A percentile compares a stretch with the other conserved stretches of the same genome.
phyloP scores from a whole-genome alignment of 2,888 invertebrate species.

The Sphinx pinastri region DNA sequence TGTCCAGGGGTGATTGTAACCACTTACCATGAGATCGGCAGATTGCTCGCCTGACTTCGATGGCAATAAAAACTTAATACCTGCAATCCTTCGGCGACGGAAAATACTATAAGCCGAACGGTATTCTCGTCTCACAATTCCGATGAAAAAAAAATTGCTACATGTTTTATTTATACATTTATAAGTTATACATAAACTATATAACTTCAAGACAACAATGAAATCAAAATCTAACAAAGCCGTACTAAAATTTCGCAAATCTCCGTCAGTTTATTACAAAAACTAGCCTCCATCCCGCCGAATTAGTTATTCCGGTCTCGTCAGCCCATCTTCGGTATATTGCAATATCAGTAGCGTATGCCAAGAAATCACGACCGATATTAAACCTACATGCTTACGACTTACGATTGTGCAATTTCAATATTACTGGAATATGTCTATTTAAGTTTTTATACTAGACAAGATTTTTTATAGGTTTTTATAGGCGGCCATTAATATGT shows the following conservation, averaged over 20 bases:
- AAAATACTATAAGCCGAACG: too few relatives aligned
- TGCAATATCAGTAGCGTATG: conserved; percentile 13
- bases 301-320: conserved; percentile 16
- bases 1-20: too few relatives aligned
- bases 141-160: too few relatives aligned
- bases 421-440: background rate
- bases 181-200: background rate
- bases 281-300: background rate
- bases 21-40: background rate
- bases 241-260: background rate
- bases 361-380: conserved; percentile 13
- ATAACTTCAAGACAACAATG: background rate
- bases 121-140: too few relatives aligned
- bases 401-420: background rate
- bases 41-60: too few relatives aligned
- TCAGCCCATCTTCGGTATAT: conserved; percentile 12
- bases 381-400: background rate
- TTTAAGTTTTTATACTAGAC: too few relatives aligned
- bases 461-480: background rate
- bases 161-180: too few relatives aligned
- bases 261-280: background rate
- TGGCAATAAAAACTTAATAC: too few relatives aligned
- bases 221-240: background rate
- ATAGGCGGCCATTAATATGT: too few relatives aligned
- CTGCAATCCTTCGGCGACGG: too few relatives aligned